Evolutionary conservation across 2,797 vertebrate species (phyloP).

Genomic region (Pyrocephalus nanus): DNA sequence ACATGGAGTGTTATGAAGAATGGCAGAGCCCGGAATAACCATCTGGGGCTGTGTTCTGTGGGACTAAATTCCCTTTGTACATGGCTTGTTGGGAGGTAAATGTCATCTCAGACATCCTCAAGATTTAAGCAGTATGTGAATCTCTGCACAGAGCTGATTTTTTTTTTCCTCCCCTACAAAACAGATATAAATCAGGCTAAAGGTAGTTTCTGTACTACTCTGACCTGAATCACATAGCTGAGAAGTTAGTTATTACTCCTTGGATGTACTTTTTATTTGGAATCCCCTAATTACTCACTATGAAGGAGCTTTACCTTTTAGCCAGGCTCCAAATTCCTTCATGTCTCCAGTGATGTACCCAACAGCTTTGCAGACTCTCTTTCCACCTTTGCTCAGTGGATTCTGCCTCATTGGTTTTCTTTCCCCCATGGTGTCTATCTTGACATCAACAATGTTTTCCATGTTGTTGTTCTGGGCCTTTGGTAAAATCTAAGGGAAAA

Average conservation of each 20-base stretch:
- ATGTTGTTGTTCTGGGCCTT: conserved; percentile 49
- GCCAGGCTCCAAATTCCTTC: conserved; percentile 84
- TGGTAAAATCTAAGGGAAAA: neutral
- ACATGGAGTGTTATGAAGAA: neutral
- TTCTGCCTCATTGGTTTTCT: conserved; percentile 30
- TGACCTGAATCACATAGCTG: neutral
- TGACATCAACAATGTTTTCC: conserved; percentile 67
- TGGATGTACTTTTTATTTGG: neutral
- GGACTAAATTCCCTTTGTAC: neutral
- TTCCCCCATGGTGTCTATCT: conserved; percentile 26
- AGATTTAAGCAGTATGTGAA: neutral
- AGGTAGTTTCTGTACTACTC: neutral
- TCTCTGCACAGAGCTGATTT: neutral
- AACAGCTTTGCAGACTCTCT: conserved; percentile 75
- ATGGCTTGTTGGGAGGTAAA: neutral
- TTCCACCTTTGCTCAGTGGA: conserved; percentile 23
- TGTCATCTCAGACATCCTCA: neutral
- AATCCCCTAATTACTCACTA: neutral
- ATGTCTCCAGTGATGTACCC: conserved; percentile 90
- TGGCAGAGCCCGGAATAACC: neutral
- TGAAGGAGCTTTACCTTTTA: conserved; percentile 83
- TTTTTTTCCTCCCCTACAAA: neutral
- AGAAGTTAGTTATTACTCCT: neutral
- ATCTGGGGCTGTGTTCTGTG: neutral
- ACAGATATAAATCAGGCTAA: neutral